Conservation (phyloP, 2,797 vertebrate genomes). For the Sebastes nivosus region DNA sequence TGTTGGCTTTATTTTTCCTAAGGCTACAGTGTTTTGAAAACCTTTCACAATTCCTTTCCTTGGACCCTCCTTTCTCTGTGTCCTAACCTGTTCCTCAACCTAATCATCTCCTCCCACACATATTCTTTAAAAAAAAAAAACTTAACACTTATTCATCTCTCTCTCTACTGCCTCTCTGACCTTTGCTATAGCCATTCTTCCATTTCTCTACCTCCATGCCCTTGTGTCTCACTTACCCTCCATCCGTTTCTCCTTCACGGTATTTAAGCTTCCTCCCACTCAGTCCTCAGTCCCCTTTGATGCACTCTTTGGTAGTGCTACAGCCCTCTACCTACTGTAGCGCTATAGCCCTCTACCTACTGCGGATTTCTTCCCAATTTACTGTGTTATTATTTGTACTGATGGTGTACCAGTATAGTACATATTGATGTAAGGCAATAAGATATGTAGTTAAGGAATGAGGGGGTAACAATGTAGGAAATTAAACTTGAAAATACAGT, state of each 20-base stretch:
- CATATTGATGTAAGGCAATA: not conserved
- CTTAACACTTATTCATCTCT: not conserved
- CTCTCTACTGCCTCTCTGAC: not conserved
- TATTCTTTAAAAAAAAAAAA: not conserved
- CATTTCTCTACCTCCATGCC: slow-evolving; percentile 7
- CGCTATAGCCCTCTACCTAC: no score
- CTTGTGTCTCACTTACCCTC: not conserved
- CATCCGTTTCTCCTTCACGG: not conserved
- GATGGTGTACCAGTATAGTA: not conserved
- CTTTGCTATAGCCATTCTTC: not conserved
- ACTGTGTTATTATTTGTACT: not conserved
- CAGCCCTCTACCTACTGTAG: no score
- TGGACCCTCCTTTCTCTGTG: not conserved
- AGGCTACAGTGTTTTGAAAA: not conserved
- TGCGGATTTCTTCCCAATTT: not conserved
- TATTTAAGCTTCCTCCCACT: slow-evolving; percentile 49
- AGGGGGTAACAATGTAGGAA: not conserved
- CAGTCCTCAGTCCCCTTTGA: slow-evolving; percentile 41
- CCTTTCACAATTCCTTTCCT: not conserved
- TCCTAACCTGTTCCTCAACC: not conserved
- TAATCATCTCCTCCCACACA: not conserved
- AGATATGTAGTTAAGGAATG: not conserved
- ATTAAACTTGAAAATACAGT: not conserved
- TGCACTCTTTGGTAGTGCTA: not conserved
- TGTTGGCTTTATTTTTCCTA: not conserved